phyloP scores from a whole-genome alignment of 2,113 vertebrate genomes.

The Carlito syrichta region DNA sequence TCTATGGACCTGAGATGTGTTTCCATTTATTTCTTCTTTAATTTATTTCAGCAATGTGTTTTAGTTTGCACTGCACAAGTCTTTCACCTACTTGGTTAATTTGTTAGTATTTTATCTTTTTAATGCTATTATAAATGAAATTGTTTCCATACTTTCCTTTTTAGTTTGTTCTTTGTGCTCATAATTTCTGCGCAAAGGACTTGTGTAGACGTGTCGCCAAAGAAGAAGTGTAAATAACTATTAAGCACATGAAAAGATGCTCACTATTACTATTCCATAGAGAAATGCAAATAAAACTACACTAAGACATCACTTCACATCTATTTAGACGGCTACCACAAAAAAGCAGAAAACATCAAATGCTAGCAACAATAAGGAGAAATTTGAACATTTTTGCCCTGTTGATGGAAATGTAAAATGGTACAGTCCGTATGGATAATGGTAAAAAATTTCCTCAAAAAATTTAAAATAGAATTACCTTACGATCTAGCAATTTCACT shows the following conservation, averaged over 20 bases:
- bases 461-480: background rate
- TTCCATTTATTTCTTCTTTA: background rate
- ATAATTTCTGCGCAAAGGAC: background rate
- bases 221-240: background rate
- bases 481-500: background rate
- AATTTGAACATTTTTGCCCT: background rate
- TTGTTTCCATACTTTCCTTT: background rate
- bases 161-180: background rate
- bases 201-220: background rate
- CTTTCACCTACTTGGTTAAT: background rate
- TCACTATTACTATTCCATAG: background rate
- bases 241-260: background rate
- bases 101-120: background rate
- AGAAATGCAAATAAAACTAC: background rate
- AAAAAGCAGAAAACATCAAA: background rate
- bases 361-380: background rate
- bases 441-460: background rate
- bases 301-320: background rate
- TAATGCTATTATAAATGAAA: background rate
- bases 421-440: background rate
- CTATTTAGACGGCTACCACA: background rate
- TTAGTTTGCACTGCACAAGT: background rate
- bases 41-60: background rate
- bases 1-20: background rate
- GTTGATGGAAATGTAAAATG: background rate